Conservation (phyloP, 1,140 invertebrate species). For the Pseudomyrmex pallidus region DNA sequence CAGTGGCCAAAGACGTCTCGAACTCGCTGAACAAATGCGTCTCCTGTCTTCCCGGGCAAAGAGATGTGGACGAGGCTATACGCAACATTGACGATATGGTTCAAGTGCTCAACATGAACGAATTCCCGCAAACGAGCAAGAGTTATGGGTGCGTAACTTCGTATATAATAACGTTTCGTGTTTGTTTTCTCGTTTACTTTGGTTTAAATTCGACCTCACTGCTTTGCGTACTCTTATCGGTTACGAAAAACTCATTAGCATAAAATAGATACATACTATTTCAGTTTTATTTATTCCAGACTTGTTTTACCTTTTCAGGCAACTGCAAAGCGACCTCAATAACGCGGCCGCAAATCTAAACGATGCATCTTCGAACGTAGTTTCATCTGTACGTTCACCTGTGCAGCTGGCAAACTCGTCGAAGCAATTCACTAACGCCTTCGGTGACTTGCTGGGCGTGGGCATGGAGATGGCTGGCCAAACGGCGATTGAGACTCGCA, state of each 20-base stretch:
- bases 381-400: conserved; percentile 88
- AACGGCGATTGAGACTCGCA: conserved; percentile 88
- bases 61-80: conserved; percentile 95
- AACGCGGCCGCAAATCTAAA: conserved; percentile 93
- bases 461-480: conserved; percentile 94
- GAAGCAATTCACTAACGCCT: conserved; percentile 92
- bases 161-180: background rate
- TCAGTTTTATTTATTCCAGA: background rate
- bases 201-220: background rate
- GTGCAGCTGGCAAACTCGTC: conserved; percentile 90
- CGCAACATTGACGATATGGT: conserved; percentile 92
- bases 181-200: background rate
- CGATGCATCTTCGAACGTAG: conserved; percentile 92
- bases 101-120: conserved; percentile 89
- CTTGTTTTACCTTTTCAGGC: conserved; percentile 82
- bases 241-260: conserved; percentile 11
- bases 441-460: conserved; percentile 90
- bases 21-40: conserved; percentile 88
- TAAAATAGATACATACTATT: conserved; percentile 15
- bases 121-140: conserved; percentile 90
- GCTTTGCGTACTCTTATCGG: conserved; percentile 3
- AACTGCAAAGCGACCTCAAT: conserved; percentile 94
- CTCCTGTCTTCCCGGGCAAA: conserved; percentile 94
- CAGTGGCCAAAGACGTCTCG: conserved; percentile 89
- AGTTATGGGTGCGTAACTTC: conserved; percentile 87